Evolutionary conservation across 2,113 vertebrate genomes (phyloP).

Genomic region (Harpagus bidentatus): DNA sequence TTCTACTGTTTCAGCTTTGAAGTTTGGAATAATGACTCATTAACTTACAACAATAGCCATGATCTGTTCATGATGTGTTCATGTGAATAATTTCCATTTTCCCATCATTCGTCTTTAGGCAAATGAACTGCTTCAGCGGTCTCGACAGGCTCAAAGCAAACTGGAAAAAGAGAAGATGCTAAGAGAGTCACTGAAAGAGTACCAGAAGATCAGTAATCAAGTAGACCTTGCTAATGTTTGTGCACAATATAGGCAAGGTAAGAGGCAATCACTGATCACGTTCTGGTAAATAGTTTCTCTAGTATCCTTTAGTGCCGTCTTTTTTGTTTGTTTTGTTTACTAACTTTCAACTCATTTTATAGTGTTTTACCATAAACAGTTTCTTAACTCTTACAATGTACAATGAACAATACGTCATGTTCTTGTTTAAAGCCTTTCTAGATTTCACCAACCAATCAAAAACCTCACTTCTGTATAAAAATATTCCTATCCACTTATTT

Average conservation of each 20-base stretch:
- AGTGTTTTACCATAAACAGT: background rate
- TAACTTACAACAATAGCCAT: background rate
- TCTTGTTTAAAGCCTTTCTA: background rate
- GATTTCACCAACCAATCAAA: background rate
- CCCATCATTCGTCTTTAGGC: constrained; percentile 73
- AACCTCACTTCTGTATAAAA: background rate
- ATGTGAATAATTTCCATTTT: background rate
- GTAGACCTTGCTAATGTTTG: constrained; percentile 92
- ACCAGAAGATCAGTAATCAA: constrained; percentile 94
- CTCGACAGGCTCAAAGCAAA: constrained; percentile 91
- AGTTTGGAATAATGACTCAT: background rate
- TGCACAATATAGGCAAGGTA: constrained; percentile 93
- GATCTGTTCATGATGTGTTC: background rate
- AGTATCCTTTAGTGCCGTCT: background rate
- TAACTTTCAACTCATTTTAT: background rate
- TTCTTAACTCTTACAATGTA: background rate
- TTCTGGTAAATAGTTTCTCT: background rate
- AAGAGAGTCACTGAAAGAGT: constrained; percentile 89
- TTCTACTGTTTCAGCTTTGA: background rate
- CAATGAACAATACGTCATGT: background rate
- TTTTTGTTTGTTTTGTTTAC: background rate
- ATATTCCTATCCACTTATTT: background rate
- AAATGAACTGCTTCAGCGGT: constrained; percentile 93
- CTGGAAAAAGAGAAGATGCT: constrained; percentile 88
- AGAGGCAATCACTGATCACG: background rate